Base-by-base conservation (phyloP, 1,140 invertebrate species). In the Whitmania pigra region DNA sequence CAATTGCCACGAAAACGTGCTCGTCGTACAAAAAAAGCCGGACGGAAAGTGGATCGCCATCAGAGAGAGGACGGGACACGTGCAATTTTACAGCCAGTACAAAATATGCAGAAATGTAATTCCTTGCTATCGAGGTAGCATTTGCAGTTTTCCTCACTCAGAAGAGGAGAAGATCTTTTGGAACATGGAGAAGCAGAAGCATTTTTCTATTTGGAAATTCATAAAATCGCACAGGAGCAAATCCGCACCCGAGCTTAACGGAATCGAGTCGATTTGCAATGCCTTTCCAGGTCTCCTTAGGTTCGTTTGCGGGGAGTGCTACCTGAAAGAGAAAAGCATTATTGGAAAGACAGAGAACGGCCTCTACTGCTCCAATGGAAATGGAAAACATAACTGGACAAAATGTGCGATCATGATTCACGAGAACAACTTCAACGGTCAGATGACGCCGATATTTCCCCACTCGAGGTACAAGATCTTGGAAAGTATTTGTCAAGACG, bases 111-210 rank as follows among this genome's bases (percentile, higher is more conserved):
- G 76, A 29, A 77, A 77, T 72, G 57, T 77, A 29, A 69, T 40
- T 0, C 67, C 71, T 9, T 53, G 72, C 5, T 54, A 72, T 22
- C 76, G 76, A 22, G 76, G 77, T 31, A 76, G 76, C 15, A 63
- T 31, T 0, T 81, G 80, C 74, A 77, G 74, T 53, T 80, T 78
- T 79, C 79, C 79, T 18, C 80, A 81, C 74, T 79, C 78, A 71
- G 71, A 73, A 13, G 73, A 77, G 20, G 80, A 81, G 73, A 75
- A 77, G 55, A 67, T 18, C 13, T 53, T 80, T 1, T 81, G 80
- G 80, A 79, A 73, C 29, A 22, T 78, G 36, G 79, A 80, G 67
- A 80, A 81, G 70, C 75, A 77, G 72, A 77, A 77, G 57, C 74
- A 72, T 15, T 81, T 79, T 69, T 75, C 76, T 71, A 76, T 80